Base-by-base conservation (phyloP, 1,140 invertebrate genomes). In the Trichomalopsis sarcophagae region DNA sequence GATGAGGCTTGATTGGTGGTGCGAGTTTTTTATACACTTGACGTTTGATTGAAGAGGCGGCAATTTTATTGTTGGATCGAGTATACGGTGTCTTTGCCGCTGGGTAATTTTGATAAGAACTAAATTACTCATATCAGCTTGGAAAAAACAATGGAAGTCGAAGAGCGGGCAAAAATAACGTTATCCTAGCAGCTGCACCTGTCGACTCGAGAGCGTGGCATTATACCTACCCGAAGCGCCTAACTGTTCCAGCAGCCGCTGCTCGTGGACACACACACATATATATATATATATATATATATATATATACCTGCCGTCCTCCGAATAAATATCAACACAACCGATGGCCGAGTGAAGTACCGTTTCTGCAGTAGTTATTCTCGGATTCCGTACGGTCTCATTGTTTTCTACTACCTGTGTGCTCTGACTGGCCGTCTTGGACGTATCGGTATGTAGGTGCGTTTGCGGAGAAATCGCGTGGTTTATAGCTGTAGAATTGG, bases 181-280 rank as follows among this genome's bases (percentile, higher is more conserved):
- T 10, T 83, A 83, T 76, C 50, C 50, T 76, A 30, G 2, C 5
- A 30, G 40, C 82, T 14, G 9, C 11, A 10, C 17, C 30, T 14
- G 27, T 13, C 82, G 55, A 6, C 21, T 62, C 17, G 2, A n/a
- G 17, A n/a, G 6, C 17, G 6, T 14, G 21, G 21, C 55, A 9
- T 62, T 62, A n/a, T 17, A 62, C 55, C 47, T 17, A n/a, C 55
- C 55, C 21, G 55, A 62, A 62, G 9, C 66, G 21, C 78, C 40
- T 84, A 84, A 84, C 83, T 73, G 83, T 84, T 84, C n/a, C 47
- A 62, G 9, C 81, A 7, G 21, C 23, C 81, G 33, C 47, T 62
- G 55, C 55, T n/a, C 55, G 55, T 5, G 55, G 21, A 62, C 55
- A 62, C 55, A 62, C 55, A 44, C 9, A 44, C 10, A 9, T 36